Conservation (phyloP, 2,113 vertebrate genomes). For the Melanocharis versteri region DNA sequence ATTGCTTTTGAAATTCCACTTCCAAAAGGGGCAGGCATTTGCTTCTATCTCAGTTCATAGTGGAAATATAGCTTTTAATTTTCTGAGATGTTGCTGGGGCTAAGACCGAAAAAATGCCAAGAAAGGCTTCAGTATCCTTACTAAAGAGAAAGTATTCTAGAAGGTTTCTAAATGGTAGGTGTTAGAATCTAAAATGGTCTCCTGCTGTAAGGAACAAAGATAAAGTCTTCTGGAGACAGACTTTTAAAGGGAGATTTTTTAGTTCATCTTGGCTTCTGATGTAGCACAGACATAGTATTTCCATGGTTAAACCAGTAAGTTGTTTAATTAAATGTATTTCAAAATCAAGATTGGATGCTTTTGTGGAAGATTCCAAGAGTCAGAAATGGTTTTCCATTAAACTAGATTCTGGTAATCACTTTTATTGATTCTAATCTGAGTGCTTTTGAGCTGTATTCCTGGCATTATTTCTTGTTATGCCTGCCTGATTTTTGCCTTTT, state of each 20-base stretch:
- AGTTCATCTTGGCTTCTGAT: not conserved
- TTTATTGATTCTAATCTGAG: not conserved
- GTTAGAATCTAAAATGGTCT: not conserved
- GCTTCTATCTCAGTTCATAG: not conserved
- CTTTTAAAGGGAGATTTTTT: not conserved
- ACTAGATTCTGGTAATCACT: not conserved
- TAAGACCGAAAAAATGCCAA: not conserved
- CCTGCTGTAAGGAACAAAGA: not conserved
- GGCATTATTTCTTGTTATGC: not conserved
- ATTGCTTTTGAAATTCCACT: not conserved
- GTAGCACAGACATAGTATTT: not conserved
- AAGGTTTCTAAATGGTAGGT: not conserved
- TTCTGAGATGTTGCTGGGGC: not conserved
- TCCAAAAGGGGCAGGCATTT: not conserved
- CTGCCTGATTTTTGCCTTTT: not conserved
- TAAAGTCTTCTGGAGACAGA: not conserved
- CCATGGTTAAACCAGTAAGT: not conserved
- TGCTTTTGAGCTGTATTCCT: not conserved
- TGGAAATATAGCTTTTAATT: not conserved
- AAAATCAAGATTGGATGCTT: not conserved
- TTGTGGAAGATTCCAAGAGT: not conserved
- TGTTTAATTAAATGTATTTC: not conserved
- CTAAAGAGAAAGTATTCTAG: not conserved
- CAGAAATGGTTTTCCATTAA: not conserved
- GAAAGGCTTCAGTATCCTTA: not conserved